Base-by-base conservation (phyloP, 2,113 vertebrate species). In the Psettodes erumei region DNA sequence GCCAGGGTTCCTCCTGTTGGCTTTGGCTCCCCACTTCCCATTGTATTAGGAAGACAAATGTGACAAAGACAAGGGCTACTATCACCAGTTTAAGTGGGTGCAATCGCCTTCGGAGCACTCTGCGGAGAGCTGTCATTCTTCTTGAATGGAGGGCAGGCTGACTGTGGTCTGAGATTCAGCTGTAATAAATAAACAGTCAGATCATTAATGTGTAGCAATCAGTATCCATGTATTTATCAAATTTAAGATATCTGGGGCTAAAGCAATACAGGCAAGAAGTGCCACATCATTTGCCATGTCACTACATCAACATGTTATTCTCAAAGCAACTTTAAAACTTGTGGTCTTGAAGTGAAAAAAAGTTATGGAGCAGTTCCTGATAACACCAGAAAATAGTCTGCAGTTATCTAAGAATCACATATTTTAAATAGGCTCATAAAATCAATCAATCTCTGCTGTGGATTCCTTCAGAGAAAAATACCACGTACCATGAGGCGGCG, bases 31-130 rank as follows among this genome's bases (percentile, higher is more conserved):
- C 96, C n/a, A 99, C 96, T 92, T 98, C 98, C 93, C 96, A 94
- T 94, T 99, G 98, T 83, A 99, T 95, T 84, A 99, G 94, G 92
- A 99, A 95, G 64, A 99, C 88, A 91, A 98, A 95, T 6, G 96
- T 90, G 84, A 99, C 85, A 86, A 99, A 99, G 72, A 97, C 87
- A 71, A 98, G 87, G 50, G 95, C 92, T 62, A 97, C 92, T 45
- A 93, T 58, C 18, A 90, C 94, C 85, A 98, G 91, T 47, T 97
- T 98, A 85, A 97, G 94, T 54, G 96, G 95, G 81, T 94, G 91
- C 84, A 96, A 72, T 15, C 95, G 88, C 77, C 94, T 92, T 80
- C 94, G 91, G 65, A 96, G 86, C 42, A 96, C 71, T 84, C 95
- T 88, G 87, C 94, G 94, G 79, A 96, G 75, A 80, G 91, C 83